Evolutionary conservation across 1,140 invertebrate species (phyloP), one percentile per base, ranked within the genome.

Genomic region (Acyrthosiphon pisum): DNA sequence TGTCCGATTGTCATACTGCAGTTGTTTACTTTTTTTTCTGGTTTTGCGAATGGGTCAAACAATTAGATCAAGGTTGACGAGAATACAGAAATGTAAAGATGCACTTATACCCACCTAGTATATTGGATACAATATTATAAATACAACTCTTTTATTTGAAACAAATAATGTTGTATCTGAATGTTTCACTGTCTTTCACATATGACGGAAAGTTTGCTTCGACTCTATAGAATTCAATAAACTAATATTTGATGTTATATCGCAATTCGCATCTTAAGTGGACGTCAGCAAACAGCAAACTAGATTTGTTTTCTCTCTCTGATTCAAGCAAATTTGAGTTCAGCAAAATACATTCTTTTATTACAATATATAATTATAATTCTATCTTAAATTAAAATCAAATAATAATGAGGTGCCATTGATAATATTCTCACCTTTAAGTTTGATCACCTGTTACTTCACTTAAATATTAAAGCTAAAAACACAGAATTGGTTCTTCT

Each of bases 41-140:
- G 90, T 50, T 50, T 83, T 50, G n/a, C 44, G 30, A 93, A 83
- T 35, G 41, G 60, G 68, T 92, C 68, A 92, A 35, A 48, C 26
- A 92, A 92, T 91, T 22, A 30, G 90, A 81, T 46, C 90, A 92
- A 92, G 90, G 90, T 83, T 76, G 90, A 83, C 90, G 7, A 92
- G 90, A 92, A 76, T 35, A 88, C 22, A 11, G 1, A 37, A 53
- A 37, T 14, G 26, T 76, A n/a, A 30, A 68, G 4, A 76, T n/a
- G 30, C 30, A 60, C 56, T 46, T 9, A 41, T n/a, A 76, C 14
- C 14, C 6, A 76, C 14, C 60, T n/a, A 76, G 30, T 76, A n/a
- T 76, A n/a, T 76, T n/a, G 14, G 30, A 76, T 76, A 76, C 30
- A 60, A 50, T 50, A 53, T n/a, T 76, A 76, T 76, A 76, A 76